Percentiles rank a stretch among this genome's conserved stretches.
These are phyloP conservation scores for Plagodis dolabraria DNA, from an alignment of 2,888 invertebrate species.

Conservation along the genomic window DNA sequence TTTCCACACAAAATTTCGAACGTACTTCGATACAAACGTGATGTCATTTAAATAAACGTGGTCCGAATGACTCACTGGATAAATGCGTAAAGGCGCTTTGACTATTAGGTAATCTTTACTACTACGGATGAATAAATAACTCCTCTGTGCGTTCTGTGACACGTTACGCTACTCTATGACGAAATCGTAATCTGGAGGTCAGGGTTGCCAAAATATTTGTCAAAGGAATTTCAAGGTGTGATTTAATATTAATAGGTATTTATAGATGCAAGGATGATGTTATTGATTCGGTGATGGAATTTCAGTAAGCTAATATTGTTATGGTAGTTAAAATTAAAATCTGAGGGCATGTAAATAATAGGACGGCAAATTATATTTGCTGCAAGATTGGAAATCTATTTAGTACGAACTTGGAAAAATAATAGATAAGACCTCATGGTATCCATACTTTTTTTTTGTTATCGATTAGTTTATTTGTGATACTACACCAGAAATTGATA, in stretches of 20 bases:
- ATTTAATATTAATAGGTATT: not conserved
- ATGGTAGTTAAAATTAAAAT: too few species aligned
- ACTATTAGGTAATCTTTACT: constrained; percentile 20
- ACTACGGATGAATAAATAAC: constrained; percentile 45
- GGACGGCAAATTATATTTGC: too few species aligned
- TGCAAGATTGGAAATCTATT: too few species aligned
- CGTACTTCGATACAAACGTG: too few species aligned
- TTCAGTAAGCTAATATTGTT: too few species aligned
- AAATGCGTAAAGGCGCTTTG: not conserved
- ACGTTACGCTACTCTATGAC: constrained; percentile 36
- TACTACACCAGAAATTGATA: too few species aligned
- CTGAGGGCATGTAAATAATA: too few species aligned
- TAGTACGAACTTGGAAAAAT: too few species aligned
- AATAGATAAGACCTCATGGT: too few species aligned
- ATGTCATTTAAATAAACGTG: not conserved
- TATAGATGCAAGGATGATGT: not conserved
- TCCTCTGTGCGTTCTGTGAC: constrained; percentile 28
- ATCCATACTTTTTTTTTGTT: too few species aligned
- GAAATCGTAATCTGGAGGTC: constrained; percentile 31
- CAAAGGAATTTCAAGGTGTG: constrained; percentile 21
- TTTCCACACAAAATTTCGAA: too few species aligned
- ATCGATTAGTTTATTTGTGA: too few species aligned
- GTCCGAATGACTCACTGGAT: not conserved
- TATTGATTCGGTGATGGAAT: constrained; percentile 1
- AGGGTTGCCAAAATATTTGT: constrained; percentile 46